A percentile compares a stretch with the other conserved stretches of the same genome.
Conservation (phyloP, 2,113 vertebrate species). For the Haplochromis vanheusdeni region DNA sequence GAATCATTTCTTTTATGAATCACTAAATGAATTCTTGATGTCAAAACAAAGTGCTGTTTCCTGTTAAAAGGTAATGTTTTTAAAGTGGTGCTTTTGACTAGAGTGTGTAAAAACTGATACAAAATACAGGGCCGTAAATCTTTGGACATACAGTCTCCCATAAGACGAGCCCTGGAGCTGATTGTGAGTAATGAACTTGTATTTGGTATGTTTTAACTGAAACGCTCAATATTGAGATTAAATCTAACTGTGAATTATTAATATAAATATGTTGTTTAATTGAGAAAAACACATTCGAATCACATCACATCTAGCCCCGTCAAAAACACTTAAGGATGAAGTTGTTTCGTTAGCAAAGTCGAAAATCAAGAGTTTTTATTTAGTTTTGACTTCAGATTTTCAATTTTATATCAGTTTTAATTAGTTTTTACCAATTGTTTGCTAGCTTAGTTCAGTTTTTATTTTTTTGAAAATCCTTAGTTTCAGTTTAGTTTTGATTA, state of each 20-base stretch:
- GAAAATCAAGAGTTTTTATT: neutral
- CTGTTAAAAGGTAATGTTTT: neutral
- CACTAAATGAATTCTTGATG: neutral
- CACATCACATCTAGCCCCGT: neutral
- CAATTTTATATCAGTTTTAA: too few relatives aligned
- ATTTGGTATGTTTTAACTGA: neutral
- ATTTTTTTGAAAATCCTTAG: too few relatives aligned
- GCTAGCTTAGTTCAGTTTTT: too few relatives aligned
- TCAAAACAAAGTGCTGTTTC: neutral
- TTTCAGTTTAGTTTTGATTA: too few relatives aligned
- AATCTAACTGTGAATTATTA: neutral
- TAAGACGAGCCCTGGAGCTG: neutral
- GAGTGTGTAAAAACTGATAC: neutral
- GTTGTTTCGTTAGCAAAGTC: neutral
- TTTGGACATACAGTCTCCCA: neutral
- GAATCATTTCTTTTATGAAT: neutral
- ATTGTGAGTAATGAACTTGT: neutral
- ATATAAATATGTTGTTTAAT: fast-evolving
- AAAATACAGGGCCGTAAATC: neutral
- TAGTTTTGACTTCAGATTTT: too few relatives aligned
- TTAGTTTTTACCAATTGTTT: too few relatives aligned
- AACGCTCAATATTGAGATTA: neutral
- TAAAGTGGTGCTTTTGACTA: neutral
- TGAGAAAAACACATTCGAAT: neutral
- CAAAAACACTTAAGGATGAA: fast-evolving